A percentile compares a stretch with the other conserved stretches of the same genome.
Evolutionary conservation across 1,140 invertebrate genomes (phyloP).

Genomic region (Leptoteleia sp.): DNA sequence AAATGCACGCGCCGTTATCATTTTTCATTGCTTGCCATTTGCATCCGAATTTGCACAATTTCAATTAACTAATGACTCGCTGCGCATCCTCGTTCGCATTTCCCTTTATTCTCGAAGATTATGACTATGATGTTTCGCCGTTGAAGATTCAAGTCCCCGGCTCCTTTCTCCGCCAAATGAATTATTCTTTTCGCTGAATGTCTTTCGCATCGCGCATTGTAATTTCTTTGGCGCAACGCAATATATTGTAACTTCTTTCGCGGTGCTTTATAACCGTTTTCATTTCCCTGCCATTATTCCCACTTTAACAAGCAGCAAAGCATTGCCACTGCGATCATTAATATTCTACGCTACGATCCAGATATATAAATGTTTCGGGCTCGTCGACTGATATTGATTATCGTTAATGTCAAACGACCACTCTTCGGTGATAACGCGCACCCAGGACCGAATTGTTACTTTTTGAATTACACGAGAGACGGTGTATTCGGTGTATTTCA

Average conservation of each 20-base stretch:
- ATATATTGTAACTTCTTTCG: background rate
- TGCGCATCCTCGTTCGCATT: conserved; percentile 41
- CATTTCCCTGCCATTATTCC: too few species aligned
- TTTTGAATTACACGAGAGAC: conserved; percentile 25
- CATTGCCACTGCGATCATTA: background rate
- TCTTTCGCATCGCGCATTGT: conserved; percentile 16
- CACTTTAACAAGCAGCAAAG: too few species aligned
- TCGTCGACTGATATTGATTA: conserved; percentile 5
- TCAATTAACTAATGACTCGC: conserved; percentile 63
- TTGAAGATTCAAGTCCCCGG: conserved; percentile 3
- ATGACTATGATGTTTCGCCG: conserved; percentile 34
- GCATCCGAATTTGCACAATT: conserved; percentile 52
- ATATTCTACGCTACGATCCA: background rate
- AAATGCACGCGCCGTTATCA: conserved; percentile 51
- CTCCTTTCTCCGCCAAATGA: conserved; percentile 30
- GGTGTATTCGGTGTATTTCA: conserved; percentile 33
- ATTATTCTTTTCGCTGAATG: conserved; percentile 41
- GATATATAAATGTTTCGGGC: conserved; percentile 7
- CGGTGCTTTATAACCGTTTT: too few species aligned
- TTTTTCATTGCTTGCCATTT: conserved; percentile 48
- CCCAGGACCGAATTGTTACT: conserved; percentile 16
- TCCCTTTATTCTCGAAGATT: conserved; percentile 43
- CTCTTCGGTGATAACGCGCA: conserved; percentile 1
- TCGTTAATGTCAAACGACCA: conserved; percentile 11
- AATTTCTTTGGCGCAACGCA: conserved; percentile 6